Evolutionary conservation across 1,140 invertebrate species (phyloP).

Genomic region (Oscheius sp.): DNA sequence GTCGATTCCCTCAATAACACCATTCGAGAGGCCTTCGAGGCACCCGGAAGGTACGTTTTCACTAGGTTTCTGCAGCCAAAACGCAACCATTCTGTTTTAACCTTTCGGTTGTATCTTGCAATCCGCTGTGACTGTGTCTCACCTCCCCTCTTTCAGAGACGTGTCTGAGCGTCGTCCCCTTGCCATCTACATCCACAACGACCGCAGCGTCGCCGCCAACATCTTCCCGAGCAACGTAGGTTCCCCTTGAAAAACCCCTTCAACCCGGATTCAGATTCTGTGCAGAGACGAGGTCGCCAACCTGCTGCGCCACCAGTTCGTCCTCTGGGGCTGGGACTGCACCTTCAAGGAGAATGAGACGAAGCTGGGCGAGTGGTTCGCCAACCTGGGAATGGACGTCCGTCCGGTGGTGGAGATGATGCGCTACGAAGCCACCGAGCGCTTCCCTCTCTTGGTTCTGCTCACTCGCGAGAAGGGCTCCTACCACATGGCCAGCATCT

Average conservation of each 20-base stretch:
- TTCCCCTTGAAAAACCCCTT: not conserved
- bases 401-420: not conserved
- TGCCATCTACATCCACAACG: conserved; percentile 26
- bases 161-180: conserved; percentile 18
- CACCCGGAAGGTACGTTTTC: not conserved
- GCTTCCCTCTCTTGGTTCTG: not conserved
- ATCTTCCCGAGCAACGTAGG: conserved; percentile 17
- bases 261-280: not conserved
- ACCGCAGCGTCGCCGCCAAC: conserved; percentile 16
- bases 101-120: not conserved
- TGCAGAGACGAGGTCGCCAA: not conserved
- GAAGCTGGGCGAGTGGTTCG: not conserved
- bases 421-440: not conserved
- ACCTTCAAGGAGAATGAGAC: conserved; percentile 3
- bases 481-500: not conserved
- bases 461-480: not conserved
- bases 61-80: not conserved
- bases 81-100: not conserved
- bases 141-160: not conserved
- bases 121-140: not conserved
- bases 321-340: conserved; percentile 26
- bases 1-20: conserved; percentile 12
- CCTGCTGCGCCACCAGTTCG: conserved; percentile 26
- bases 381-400: not conserved
- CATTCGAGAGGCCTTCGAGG: conserved; percentile 18